Base-by-base conservation (phyloP, 2,797 vertebrate species). In the Octomys mimax region DNA sequence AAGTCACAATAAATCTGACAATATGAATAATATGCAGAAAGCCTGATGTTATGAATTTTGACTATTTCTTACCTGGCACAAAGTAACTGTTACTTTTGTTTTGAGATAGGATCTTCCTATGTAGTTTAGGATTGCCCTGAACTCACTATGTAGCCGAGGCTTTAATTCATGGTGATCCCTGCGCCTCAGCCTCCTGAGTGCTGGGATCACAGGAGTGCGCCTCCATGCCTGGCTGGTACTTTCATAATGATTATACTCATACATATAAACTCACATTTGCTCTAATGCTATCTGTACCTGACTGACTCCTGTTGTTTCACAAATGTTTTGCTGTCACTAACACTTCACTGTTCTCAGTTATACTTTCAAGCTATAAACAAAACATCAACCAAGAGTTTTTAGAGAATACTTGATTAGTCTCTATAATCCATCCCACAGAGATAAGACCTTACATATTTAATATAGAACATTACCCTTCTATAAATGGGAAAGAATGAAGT, bases 1-100 rank as follows among this genome's bases (percentile, higher is more conserved):
- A 94, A 13, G 19, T 46, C 66, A 26, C 73, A 6, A 92, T 70
- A 81, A 96, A 96, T 87, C 90, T 71, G 26, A 92, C 24, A 73
- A 26, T 62, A 73, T 36, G 82, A 26, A 70, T 68, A 95, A 87
- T 7, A 84, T 39, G 39, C 66, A 5, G 5, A 94, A 91, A 95
- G 59, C 24, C 14, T 70, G 64, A 52, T 71, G 59, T 52, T 73
- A 57, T 11, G 70, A 61, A 79, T 66, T 94, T 92, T 94, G 31
- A 94, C 77, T 78, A 61, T 59, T 92, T 88, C 83, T 91, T 68
- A 83, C 22, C 36, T 66, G 16, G 54, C 4, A 92, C 21, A 66
- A 86, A 9, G 57, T 1, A 62, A 21, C n/a, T 71, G 46, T 19
- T 83, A 66, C 71, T 70, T 92, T 42, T 36, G 31, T 68, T 68